A percentile compares a stretch with the other conserved stretches of the same genome.
phyloP scores from a whole-genome alignment of 2,797 vertebrate species.

The Tenualosa thibaudeaui region DNA sequence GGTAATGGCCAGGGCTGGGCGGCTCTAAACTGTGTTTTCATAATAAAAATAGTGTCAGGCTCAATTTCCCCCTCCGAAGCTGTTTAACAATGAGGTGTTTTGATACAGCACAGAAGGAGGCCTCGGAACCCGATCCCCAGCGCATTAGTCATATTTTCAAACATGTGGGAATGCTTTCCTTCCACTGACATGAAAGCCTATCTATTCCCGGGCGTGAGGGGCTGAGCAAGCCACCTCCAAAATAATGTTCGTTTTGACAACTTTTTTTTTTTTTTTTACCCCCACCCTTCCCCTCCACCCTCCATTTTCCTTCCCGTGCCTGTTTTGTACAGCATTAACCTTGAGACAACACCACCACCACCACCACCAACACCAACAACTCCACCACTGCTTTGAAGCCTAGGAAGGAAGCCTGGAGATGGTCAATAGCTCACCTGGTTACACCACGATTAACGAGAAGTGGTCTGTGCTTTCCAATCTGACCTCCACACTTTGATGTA shows the following conservation, averaged over 20 bases:
- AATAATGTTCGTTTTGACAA: conserved; percentile 80
- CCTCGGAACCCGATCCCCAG: conserved; percentile 76
- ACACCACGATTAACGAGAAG: conserved; percentile 63
- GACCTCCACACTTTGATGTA: conserved; percentile 34
- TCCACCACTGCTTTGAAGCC: conserved; percentile 65
- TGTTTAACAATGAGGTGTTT: conserved; percentile 79
- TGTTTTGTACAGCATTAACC: conserved; percentile 74
- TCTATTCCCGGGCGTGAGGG: conserved; percentile 70
- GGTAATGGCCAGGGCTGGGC: conserved; percentile 63
- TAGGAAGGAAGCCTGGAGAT: conserved; percentile 61
- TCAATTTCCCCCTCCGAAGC: conserved; percentile 81
- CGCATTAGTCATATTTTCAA: conserved; percentile 82
- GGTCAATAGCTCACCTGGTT: conserved; percentile 66
- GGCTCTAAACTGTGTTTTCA: conserved; percentile 78
- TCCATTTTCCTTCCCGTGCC: conserved; percentile 42
- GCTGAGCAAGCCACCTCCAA: conserved; percentile 63
- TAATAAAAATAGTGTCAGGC: conserved; percentile 85
- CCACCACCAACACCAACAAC: conserved; percentile 46
- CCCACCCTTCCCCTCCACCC: conserved; percentile 20
- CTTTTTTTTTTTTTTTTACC: not conserved
- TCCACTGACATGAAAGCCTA: conserved; percentile 79
- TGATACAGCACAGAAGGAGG: conserved; percentile 74
- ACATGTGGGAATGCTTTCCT: conserved; percentile 89
- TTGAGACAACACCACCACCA: conserved; percentile 64
- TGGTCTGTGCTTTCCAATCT: conserved; percentile 55